Base-by-base conservation (phyloP, 2,113 vertebrate species). In the Vombatus ursinus region DNA sequence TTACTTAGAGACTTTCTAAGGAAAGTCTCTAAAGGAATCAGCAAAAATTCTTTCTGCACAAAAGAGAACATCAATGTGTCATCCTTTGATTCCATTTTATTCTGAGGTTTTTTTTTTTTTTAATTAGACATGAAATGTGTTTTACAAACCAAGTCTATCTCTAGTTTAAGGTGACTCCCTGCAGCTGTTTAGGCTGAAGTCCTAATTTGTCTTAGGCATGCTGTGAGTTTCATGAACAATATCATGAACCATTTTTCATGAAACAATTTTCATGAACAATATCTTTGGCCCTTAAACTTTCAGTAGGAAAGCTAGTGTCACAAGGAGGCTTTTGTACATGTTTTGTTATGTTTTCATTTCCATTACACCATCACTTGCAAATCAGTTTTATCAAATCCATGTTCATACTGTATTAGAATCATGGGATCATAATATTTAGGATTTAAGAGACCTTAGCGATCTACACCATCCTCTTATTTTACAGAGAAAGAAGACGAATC, bases 311-410 rank as follows among this genome's bases (percentile, higher is more conserved):
- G 19, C 8, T 94, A 92, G 54, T 93, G 25, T 26, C 94, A 52
- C 57, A 95, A 52, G 94, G n/a, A 48, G 92, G 22, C 91, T 93
- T 96, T 94, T 47, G 11, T 47, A 90, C 68, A 94, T 44, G 93
- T 96, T 93, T 93, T 68, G 51, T 91, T 90, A 94, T 44, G 92
- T 93, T 92, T 93, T 68, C 91, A 77, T 53, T 96, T 22, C 91
- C 28, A 77, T 52, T 25, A 95, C 44, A 23, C 31, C 52, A 84
- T 95, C 89, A 95, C 22, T 6, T 92, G n/a, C 50, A 52, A 97
- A 95, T 94, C 95, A 95, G 52, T 2, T 77, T 77, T 22, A n/a
- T 77, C 37, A n/a, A n/a, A 37, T 68, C 12, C 12, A 68, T 68
- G 31, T 14, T 68, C 11, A 37, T 68, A 68, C 37, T 68, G 61